Base-by-base conservation (phyloP, 2,797 vertebrate species). In the Xenentodon cancila region DNA sequence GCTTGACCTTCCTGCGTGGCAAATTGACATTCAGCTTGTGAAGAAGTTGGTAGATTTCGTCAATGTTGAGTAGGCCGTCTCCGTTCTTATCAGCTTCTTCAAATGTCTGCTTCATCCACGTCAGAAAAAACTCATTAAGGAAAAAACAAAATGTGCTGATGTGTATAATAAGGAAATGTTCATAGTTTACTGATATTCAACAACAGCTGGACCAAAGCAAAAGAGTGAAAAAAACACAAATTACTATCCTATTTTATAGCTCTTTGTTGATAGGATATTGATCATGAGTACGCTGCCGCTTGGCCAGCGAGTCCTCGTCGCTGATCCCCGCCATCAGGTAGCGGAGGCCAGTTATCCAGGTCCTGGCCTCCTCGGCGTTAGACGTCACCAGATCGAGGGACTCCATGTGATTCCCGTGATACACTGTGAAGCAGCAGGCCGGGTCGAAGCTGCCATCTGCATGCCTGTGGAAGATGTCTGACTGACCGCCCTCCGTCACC, bases 261-360 rank as follows among this genome's bases (percentile, higher is more conserved):
- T 15, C 0, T 32, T 37, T 37, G 7, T 46, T 22, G 13, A 75
- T 91, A 97, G 96, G 97, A 99, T 99, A 99, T 97, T 99, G 96
- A 76, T 98, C 92, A 0, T 98, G 97, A 0, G 96, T 97, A 0
- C 97, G 93, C 81, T 98, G 96, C 55, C 97, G 91, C 78, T 95
- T 98, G 40, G 96, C 96, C 0, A 99, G 93, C 0, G 97, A 98
- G 84, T 98, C 97, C 84, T 99, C 97, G 4, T 99, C 96, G 0
- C 97, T 98, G 87, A 99, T 99, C 34, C 98, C 98, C 0, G 98
- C 97, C 98, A 99, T 95, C 67, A 99, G 86, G 71, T 99, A 99
- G 63, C 96, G 95, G 49, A 99, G 95, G 19, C 98, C 98, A 0
- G 97, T 99, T 74, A 98, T 93, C 98, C 98, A 99, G 61, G 98